A percentile compares a stretch with the other conserved stretches of the same genome.
Evolutionary conservation across 1,140 invertebrate genomes (phyloP).

Genomic region (Euschistus heros): DNA sequence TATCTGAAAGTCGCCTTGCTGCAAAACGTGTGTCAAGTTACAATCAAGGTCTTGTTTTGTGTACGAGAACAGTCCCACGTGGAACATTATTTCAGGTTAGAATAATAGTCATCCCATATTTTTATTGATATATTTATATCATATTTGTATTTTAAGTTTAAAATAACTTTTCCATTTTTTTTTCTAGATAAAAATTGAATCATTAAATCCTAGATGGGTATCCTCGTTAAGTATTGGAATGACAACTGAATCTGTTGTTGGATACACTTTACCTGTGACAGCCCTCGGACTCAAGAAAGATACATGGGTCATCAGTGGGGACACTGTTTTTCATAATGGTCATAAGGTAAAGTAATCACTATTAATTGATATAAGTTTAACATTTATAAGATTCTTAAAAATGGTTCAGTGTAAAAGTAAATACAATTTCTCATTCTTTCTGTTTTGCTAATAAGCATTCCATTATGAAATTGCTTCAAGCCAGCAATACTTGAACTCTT

Average conservation of each 20-base stretch:
- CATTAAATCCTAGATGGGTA: constrained; percentile 62
- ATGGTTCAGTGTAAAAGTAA: too few species aligned
- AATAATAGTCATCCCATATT: background rate
- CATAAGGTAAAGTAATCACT: constrained; percentile 46
- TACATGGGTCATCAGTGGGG: constrained; percentile 63
- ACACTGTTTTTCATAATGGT: constrained; percentile 69
- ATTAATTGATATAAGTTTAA: too few species aligned
- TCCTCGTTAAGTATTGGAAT: constrained; percentile 68
- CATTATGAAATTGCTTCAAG: too few species aligned
- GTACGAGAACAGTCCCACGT: constrained; percentile 33
- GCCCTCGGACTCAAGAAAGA: constrained; percentile 61
- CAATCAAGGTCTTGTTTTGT: constrained; percentile 62
- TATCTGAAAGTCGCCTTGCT: constrained; percentile 45
- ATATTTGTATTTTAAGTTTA: background rate
- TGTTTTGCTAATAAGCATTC: too few species aligned
- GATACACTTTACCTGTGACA: constrained; percentile 52
- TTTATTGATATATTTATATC: background rate
- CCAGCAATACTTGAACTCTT: too few species aligned
- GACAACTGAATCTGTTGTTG: constrained; percentile 54
- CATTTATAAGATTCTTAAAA: too few species aligned
- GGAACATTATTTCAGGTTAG: constrained; percentile 5
- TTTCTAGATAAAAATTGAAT: constrained; percentile 56
- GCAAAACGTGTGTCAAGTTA: constrained; percentile 59
- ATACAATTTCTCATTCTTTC: too few species aligned
- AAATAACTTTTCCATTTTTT: background rate